Conservation (phyloP, 2,797 vertebrate genomes). For the Rhodeus uyekii region DNA sequence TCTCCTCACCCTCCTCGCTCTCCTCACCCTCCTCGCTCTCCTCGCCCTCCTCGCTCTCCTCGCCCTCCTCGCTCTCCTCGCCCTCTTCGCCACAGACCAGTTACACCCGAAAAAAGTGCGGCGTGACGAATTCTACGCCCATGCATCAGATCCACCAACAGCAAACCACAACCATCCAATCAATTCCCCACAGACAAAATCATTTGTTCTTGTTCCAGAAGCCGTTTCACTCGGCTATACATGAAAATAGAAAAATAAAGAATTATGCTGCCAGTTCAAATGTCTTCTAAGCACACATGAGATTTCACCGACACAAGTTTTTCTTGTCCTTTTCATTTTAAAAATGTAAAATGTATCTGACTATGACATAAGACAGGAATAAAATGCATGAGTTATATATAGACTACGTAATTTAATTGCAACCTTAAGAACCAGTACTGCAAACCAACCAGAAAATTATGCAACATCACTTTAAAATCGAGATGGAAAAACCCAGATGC, state of each 20-base stretch:
- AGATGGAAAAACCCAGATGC: conserved; percentile 7
- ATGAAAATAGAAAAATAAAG: not conserved
- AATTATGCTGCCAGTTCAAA: not conserved
- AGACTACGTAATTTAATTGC: not conserved
- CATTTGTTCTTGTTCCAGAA: not conserved
- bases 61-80: too few species aligned
- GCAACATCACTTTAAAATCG: not conserved
- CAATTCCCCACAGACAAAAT: not conserved
- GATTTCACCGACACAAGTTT: not conserved
- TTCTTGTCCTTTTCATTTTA: not conserved
- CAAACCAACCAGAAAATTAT: not conserved
- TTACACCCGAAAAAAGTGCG: too few species aligned
- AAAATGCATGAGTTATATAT: not conserved
- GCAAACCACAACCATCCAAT: not conserved
- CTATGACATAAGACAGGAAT: not conserved
- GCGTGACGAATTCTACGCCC: too few species aligned
- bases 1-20: too few species aligned
- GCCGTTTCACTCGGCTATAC: not conserved
- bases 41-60: too few species aligned
- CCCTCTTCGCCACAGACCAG: too few species aligned
- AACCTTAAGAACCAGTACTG: not conserved
- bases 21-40: too few species aligned
- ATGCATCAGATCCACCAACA: not conserved
- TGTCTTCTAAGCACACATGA: not conserved
- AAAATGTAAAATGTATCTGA: rapidly evolving